These are phyloP conservation scores for Rousettus leschenaultii DNA, from an alignment of 2,113 vertebrate species.

Conservation along the genomic window DNA sequence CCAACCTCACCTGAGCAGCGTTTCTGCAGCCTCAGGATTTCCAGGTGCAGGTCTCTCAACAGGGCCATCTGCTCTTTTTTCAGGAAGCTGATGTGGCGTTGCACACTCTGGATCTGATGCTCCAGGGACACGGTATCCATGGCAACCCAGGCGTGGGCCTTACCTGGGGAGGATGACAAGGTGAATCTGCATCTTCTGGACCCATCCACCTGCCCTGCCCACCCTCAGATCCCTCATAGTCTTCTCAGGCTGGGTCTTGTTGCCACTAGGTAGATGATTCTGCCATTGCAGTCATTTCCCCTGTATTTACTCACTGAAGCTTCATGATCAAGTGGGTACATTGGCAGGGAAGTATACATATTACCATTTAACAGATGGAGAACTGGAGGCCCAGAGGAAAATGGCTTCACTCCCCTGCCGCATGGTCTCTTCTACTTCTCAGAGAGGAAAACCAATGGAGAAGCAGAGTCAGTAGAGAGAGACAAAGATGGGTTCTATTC, in stretches of 20 bases:
- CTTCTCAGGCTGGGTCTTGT: neutral
- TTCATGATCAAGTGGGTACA: neutral
- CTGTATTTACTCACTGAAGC: neutral
- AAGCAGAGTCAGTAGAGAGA: neutral
- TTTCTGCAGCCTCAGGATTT: conserved; percentile 96
- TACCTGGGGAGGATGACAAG: conserved; percentile 54
- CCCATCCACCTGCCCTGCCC: neutral
- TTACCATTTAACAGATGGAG: neutral
- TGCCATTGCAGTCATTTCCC: neutral
- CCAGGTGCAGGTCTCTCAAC: conserved; percentile 94
- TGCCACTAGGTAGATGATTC: neutral
- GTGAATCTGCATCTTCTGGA: conserved; percentile 24
- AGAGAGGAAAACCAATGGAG: neutral
- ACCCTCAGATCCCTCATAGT: neutral
- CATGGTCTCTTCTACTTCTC: neutral
- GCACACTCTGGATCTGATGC: conserved; percentile 92
- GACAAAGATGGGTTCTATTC: neutral
- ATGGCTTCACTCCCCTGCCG: neutral
- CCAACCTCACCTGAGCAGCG: conserved; percentile 91
- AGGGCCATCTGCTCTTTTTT: conserved; percentile 94
- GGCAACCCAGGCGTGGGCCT: conserved; percentile 71
- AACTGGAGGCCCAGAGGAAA: neutral
- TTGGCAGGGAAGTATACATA: neutral
- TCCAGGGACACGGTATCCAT: conserved; percentile 92
- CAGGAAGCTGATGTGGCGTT: conserved; percentile 93